Conservation (phyloP, 1,140 invertebrate species). For the Melitaea cinxia region DNA sequence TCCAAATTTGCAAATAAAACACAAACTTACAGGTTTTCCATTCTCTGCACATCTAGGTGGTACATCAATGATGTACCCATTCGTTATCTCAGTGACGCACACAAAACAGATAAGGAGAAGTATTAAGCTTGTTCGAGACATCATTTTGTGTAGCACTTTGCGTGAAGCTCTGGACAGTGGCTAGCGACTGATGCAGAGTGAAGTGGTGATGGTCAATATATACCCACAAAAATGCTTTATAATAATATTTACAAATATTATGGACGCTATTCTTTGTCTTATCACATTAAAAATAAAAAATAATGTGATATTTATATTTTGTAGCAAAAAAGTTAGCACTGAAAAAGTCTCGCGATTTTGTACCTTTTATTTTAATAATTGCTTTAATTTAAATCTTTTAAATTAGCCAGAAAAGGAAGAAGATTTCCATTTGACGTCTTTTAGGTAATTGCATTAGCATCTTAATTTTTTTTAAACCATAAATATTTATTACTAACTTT, state of each 20-base stretch:
- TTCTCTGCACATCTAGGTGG: conserved; percentile 28
- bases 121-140: conserved; percentile 39
- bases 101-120: conserved; percentile 35
- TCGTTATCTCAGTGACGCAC: conserved; percentile 28
- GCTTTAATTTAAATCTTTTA: no score
- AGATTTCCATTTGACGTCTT: no score
- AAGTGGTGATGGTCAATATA: conserved; percentile 37
- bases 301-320: no score
- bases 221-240: conserved; percentile 31
- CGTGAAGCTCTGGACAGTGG: conserved; percentile 12
- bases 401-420: no score
- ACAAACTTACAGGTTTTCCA: conserved; percentile 41
- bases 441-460: no score
- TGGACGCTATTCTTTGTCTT: no score
- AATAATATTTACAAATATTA: neutral
- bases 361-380: no score
- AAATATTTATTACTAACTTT: no score
- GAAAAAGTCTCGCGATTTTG: no score
- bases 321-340: no score
- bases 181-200: conserved; percentile 35
- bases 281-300: no score
- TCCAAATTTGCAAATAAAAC: neutral
- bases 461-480: no score
- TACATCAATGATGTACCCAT: conserved; percentile 38
- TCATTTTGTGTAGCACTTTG: conserved; percentile 32